phyloP scores from a whole-genome alignment of 2,888 invertebrate species.

The Agonopterix heracliana region DNA sequence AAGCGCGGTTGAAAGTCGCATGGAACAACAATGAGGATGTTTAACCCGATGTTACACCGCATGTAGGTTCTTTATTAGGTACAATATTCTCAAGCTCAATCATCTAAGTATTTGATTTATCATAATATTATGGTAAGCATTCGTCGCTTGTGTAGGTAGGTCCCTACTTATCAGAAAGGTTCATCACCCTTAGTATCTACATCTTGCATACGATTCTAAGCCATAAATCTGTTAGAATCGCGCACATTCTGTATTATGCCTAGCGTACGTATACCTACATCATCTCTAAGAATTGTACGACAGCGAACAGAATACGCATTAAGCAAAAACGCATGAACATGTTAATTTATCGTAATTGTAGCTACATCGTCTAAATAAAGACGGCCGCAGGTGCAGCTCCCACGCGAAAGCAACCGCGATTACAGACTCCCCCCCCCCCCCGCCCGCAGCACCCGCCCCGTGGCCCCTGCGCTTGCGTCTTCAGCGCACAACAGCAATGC shows the following conservation, averaged over 20 bases:
- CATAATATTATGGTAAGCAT: no score
- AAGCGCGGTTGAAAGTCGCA: constrained; percentile 30
- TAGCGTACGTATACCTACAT: no score
- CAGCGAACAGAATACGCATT: constrained; percentile 29
- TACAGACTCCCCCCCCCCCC: constrained; percentile 15
- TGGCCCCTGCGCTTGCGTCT: constrained; percentile 14
- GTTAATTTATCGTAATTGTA: constrained; percentile 41
- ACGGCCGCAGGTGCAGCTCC: constrained; percentile 37
- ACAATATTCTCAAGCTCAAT: not conserved
- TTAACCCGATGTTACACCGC: constrained; percentile 9
- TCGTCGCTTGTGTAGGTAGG: no score
- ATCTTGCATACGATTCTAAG: no score
- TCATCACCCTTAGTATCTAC: no score
- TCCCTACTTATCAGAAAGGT: no score
- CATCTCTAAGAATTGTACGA: constrained; percentile 7
- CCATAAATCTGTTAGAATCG: no score
- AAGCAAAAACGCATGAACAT: constrained; percentile 34
- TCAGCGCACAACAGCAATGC: constrained; percentile 11
- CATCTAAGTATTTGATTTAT: not conserved
- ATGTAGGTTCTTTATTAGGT: not conserved
- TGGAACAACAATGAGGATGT: constrained; percentile 18
- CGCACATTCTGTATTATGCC: no score
- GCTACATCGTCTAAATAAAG: constrained; percentile 27
- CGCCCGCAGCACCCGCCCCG: constrained; percentile 6
- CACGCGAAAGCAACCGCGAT: constrained; percentile 37